Percentiles rank a stretch among this genome's conserved stretches.
Evolutionary conservation across 2,113 vertebrate genomes (phyloP).

Genomic region (Melanerpes aurifrons): DNA sequence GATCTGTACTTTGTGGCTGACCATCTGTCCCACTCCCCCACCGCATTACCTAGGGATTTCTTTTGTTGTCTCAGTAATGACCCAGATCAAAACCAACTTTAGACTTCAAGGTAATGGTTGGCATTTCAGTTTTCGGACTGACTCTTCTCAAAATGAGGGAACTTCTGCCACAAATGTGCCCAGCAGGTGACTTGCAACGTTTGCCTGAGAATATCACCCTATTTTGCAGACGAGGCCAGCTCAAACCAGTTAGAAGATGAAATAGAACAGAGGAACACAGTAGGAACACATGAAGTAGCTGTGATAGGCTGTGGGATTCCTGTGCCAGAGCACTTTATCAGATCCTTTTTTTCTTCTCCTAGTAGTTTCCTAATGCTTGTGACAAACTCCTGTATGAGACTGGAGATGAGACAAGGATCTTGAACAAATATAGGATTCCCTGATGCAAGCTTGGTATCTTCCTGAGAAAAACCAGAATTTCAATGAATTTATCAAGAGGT

Average conservation of each 20-base stretch:
- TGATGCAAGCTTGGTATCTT: not conserved
- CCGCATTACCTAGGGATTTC: not conserved
- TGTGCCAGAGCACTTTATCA: not conserved
- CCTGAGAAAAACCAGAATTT: not conserved
- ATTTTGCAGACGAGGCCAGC: not conserved
- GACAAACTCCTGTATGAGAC: not conserved
- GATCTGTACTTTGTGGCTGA: slow-evolving; percentile 40
- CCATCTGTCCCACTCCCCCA: slow-evolving; percentile 12
- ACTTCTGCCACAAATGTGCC: not conserved
- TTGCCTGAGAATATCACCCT: not conserved
- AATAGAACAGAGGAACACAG: not conserved
- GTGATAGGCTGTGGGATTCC: not conserved
- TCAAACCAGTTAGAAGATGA: not conserved
- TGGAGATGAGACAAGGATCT: not conserved
- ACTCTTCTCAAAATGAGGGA: not conserved
- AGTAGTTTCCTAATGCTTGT: not conserved
- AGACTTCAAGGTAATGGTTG: not conserved
- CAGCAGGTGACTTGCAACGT: not conserved
- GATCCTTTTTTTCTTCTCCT: not conserved
- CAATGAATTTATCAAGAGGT: not conserved
- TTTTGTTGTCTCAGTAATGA: not conserved
- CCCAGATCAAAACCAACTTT: not conserved
- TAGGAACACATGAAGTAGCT: not conserved
- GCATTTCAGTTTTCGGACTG: not conserved
- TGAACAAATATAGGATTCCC: not conserved